Evolutionary conservation across 2,797 vertebrate species (phyloP).

Genomic region (Muscicapa comitata): DNA sequence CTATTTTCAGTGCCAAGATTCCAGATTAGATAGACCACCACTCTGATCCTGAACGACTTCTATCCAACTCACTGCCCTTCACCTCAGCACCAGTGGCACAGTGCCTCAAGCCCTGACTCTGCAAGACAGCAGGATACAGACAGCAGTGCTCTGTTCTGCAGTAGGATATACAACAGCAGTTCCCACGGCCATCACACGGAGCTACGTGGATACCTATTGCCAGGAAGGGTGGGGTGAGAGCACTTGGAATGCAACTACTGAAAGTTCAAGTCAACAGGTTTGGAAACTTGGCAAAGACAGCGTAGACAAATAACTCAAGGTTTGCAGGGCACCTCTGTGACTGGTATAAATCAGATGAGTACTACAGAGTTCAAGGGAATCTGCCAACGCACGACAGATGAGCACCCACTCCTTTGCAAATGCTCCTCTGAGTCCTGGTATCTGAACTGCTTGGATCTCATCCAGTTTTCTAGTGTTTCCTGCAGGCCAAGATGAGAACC

Average conservation of each 20-base stretch:
- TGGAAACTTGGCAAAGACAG: conserved; percentile 27
- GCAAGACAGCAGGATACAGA: background rate
- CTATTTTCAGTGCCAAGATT: background rate
- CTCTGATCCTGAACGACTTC: background rate
- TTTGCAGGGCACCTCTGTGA: conserved; percentile 1
- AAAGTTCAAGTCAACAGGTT: conserved; percentile 53
- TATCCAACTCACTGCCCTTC: background rate
- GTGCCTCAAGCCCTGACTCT: background rate
- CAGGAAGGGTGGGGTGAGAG: conserved; percentile 10
- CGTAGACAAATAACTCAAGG: background rate
- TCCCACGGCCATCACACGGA: background rate
- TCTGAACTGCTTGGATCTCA: background rate
- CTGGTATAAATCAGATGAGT: conserved; percentile 1
- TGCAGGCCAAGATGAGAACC: background rate
- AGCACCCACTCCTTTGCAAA: background rate
- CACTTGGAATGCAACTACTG: background rate
- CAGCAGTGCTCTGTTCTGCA: background rate
- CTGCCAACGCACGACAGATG: background rate
- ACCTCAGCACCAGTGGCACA: background rate
- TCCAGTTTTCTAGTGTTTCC: background rate
- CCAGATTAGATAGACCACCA: background rate
- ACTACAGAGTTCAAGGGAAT: background rate
- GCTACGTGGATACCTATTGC: background rate
- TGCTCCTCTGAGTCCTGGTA: background rate
- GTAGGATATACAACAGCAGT: background rate